Base-by-base conservation (phyloP, 2,888 invertebrate genomes). In the Hemithea aestivaria region DNA sequence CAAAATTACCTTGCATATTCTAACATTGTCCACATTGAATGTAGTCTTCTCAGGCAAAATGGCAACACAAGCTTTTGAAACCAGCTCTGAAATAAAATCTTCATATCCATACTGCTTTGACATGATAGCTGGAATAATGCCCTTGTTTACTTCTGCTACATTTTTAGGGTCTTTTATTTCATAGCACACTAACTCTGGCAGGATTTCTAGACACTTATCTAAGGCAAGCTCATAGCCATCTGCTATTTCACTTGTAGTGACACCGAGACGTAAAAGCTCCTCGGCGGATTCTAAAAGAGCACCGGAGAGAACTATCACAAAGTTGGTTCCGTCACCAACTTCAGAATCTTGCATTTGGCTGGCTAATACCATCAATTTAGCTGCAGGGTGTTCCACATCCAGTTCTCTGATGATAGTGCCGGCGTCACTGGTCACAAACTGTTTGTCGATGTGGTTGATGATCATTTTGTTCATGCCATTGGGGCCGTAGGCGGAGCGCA, bases 401-500 rank as follows among this genome's bases (percentile, higher is more conserved):
- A 98, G 80, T 74, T 98, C 97, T 49, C 94, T 91, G 58, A 99
- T 94, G 47, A 99, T 99, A 0, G 99, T 99, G 0, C 97, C 99
- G 10, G 99, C 99, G 89, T 99, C 99, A 74, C 97, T 99, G 1
- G 99, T 99, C 2, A 99, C 96, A 87, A 99, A 99, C 58, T 99
- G 92, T 71, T 99, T 99, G 67, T 98, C 98, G 54, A 99, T 90
- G 73, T 99, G 98, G 83, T 99, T 99, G 42, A 99, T 99, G 10
- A 99, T 94, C 96, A 99, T 98, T 89, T 99, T 99, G 81, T 99
- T 99, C 96, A 95, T 95, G 56, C 99, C 99, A 87, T 97, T 97
- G 6, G 99, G 99, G 0, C 99, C 99, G 78, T 97, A 99, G 1
- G 98, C 96, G 10, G 98, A 96, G 50, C 95, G 92, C 11, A 99